phyloP scores from a whole-genome alignment of 1,140 invertebrate genomes.

The Spodoptera litura region DNA sequence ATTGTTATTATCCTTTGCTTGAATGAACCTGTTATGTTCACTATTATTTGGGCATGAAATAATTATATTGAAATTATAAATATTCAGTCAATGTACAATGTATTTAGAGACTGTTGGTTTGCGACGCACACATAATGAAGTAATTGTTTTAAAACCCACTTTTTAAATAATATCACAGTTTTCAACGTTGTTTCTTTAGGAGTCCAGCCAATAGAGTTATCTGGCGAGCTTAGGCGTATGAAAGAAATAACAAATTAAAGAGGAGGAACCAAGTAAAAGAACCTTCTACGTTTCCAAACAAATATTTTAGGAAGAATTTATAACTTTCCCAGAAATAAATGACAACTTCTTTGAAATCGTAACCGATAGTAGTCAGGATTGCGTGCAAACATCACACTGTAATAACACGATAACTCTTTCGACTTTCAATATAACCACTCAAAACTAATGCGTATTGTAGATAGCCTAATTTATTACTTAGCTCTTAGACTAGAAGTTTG shows the following conservation, averaged over 20 bases:
- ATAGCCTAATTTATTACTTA: neutral
- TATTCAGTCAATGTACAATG: too few relatives aligned
- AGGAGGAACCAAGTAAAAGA: slow-evolving; percentile 40
- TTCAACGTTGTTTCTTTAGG: neutral
- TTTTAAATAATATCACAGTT: too few relatives aligned
- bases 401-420: neutral
- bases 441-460: neutral
- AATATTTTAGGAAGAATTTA: neutral
- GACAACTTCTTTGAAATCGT: neutral
- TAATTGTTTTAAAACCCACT: too few relatives aligned
- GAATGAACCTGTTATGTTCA: too few relatives aligned
- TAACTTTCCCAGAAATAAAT: neutral
- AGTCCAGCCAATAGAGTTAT: slow-evolving; percentile 64
- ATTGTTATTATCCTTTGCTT: too few relatives aligned
- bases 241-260: slow-evolving; percentile 58
- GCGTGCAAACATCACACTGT: slow-evolving; percentile 39
- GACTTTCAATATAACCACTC: slow-evolving; percentile 11
- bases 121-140: too few relatives aligned
- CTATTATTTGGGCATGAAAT: too few relatives aligned
- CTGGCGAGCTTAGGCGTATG: slow-evolving; percentile 53
- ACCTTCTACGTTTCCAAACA: too few relatives aligned
- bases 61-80: too few relatives aligned
- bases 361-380: neutral
- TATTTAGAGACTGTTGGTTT: too few relatives aligned
- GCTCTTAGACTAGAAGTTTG: neutral